Percentiles rank a stretch among this genome's conserved stretches.
Evolutionary conservation across 1,140 invertebrate species (phyloP).

Genomic region (Procambarus clarkii): DNA sequence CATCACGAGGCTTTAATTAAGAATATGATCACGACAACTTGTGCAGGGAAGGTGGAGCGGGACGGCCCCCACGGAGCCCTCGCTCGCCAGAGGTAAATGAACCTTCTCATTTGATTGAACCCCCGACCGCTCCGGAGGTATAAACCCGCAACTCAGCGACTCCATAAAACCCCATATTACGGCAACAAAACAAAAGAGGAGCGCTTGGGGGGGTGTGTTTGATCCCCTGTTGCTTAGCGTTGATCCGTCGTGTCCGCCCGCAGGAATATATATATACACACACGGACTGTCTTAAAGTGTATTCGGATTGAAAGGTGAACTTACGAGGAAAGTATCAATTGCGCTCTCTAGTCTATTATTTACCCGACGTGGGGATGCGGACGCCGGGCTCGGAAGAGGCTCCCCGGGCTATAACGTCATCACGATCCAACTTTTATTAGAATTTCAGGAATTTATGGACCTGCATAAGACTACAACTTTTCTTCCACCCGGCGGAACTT

Average conservation of each 20-base stretch:
- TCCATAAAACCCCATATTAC: slow-evolving; percentile 18
- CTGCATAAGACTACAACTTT: slow-evolving; percentile 69
- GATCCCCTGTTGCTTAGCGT: not conserved
- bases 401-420: slow-evolving; percentile 59
- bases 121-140: slow-evolving; percentile 35
- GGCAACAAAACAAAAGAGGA: slow-evolving; percentile 47
- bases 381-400: slow-evolving; percentile 15
- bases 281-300: slow-evolving; percentile 9
- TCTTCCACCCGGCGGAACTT: slow-evolving; percentile 55
- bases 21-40: slow-evolving; percentile 55
- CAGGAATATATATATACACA: too few species aligned
- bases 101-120: not conserved
- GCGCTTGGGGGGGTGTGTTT: not conserved
- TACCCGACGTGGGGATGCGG: slow-evolving; percentile 48
- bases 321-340: slow-evolving; percentile 64
- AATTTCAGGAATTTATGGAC: slow-evolving; percentile 65
- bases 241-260: not conserved
- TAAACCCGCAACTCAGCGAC: slow-evolving; percentile 6
- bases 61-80: not conserved
- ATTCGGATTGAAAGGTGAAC: slow-evolving; percentile 43
- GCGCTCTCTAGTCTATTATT: slow-evolving; percentile 62
- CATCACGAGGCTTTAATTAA: slow-evolving; percentile 59
- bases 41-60: slow-evolving; percentile 11
- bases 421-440: slow-evolving; percentile 68
- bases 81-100: slow-evolving; percentile 19